Base-by-base conservation (phyloP, 2,113 vertebrate species). In the Leiothrix lutea region DNA sequence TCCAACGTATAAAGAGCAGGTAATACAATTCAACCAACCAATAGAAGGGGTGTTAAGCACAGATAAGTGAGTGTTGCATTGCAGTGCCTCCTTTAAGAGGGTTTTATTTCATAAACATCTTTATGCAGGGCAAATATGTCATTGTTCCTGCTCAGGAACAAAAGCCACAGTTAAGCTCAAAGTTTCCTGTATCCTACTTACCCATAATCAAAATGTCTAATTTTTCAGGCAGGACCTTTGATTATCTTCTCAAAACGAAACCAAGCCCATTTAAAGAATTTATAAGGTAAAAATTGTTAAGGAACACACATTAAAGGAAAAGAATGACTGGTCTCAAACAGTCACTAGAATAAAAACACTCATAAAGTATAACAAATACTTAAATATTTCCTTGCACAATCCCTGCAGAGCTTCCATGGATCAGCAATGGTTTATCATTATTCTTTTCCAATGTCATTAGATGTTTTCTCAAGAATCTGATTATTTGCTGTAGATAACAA, bases 231-330 rank as follows among this genome's bases (percentile, higher is more conserved):
- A 42, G 21, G 71, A 57, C 8, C 29, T 62, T 71, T 35, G 47
- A 38, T 38, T 47, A 8, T 35, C 24, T 48, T 48, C 48, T 29
- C 10, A 5, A 22, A 75, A 45, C 23, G 12, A 21, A 47, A 47
- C 54, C 53, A 50, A 22, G 8, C 48, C 24, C 25, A 71, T 14
- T 69, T 45, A 20, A 61, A 71, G 26, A 28, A 17, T 28, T 13
- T 14, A 1, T 19, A 51, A 38, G 8, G 29, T 66, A 51, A 71
- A 57, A 72, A 54, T 20, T 25, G 15, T 19, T 53, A 12, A 51
- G 36, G 22, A 44, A 44, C 2, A 0, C 8, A 4, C 0, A 0
- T 45, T 20, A 56, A 56, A 44, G 15, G 54, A 60, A 67, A 67
- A 36, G 26, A 38, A 16, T 60, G 26, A 53, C 28, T 15, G 33